phyloP scores from a whole-genome alignment of 2,113 vertebrate species.

The Elgaria multicarinata region DNA sequence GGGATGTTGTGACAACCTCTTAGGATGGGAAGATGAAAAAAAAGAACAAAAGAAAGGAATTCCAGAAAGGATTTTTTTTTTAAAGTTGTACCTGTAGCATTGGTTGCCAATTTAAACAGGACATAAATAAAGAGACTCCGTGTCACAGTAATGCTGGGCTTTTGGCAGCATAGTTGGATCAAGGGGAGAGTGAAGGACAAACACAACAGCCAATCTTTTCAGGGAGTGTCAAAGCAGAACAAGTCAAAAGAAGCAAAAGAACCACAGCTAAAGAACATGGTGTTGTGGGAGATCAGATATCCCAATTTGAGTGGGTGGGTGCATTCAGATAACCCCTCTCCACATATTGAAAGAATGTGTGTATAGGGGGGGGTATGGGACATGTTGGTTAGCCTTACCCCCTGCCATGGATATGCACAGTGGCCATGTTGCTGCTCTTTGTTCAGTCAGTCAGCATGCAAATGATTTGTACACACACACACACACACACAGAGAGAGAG shows the following conservation, averaged over 20 bases:
- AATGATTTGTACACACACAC: no score
- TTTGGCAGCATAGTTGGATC: neutral
- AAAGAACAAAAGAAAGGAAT: neutral
- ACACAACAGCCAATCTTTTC: neutral
- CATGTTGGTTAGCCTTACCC: no score
- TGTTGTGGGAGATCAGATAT: neutral
- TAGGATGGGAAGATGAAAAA: no score
- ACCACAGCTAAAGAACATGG: neutral
- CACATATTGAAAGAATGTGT: no score
- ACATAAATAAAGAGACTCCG: neutral
- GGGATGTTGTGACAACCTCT: conserved; percentile 23
- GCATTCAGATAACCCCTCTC: no score
- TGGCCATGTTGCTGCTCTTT: no score
- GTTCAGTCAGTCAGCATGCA: no score
- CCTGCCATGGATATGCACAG: no score
- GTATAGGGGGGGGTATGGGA: no score
- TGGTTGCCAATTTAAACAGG: neutral
- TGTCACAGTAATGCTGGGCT: neutral
- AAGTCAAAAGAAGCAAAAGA: neutral
- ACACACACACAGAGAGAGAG: no score
- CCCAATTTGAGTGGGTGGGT: neutral
- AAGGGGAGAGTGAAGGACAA: neutral
- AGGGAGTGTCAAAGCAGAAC: neutral
- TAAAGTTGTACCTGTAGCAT: neutral
- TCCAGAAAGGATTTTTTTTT: no score